phyloP scores from a whole-genome alignment of 2,888 invertebrate species.

The Yponomeuta plumbellus region DNA sequence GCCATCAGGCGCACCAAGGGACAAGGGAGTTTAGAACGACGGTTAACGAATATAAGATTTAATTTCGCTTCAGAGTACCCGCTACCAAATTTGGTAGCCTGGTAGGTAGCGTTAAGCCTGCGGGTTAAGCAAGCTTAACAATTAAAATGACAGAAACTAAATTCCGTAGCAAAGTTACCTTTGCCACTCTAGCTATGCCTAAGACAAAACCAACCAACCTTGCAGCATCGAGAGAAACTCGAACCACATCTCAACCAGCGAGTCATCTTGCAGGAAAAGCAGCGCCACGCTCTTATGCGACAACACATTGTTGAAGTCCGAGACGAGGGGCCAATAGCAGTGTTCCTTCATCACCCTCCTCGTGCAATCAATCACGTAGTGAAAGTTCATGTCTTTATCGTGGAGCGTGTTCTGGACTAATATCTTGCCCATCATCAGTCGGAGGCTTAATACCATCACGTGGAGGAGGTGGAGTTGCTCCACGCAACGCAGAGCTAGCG shows the following conservation, averaged over 20 bases:
- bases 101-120: too few relatives aligned
- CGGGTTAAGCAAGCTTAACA: too few relatives aligned
- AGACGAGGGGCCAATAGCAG: conserved; percentile 98
- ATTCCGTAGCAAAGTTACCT: too few relatives aligned
- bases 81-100: too few relatives aligned
- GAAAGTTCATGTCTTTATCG: conserved; percentile 86
- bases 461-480: conserved; percentile 92
- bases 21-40: too few relatives aligned
- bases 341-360: conserved; percentile 97
- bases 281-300: conserved; percentile 94
- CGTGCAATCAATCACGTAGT: conserved; percentile 95
- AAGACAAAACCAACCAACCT: conserved; percentile 70
- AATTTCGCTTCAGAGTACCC: too few relatives aligned
- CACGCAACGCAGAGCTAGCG: conserved; percentile 92
- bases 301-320: conserved; percentile 96
- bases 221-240: conserved; percentile 95
- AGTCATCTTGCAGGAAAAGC: conserved; percentile 91
- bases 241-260: conserved; percentile 97
- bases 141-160: too few relatives aligned
- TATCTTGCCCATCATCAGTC: conserved; percentile 95
- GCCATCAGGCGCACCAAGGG: too few relatives aligned
- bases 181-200: too few relatives aligned
- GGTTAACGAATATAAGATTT: too few relatives aligned
- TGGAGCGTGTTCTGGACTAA: conserved; percentile 91
- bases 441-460: conserved; percentile 91